Evolutionary conservation across 2,113 vertebrate species (phyloP), one percentile per base, ranked within the genome.

Genomic region (Microtus ochrogaster): DNA sequence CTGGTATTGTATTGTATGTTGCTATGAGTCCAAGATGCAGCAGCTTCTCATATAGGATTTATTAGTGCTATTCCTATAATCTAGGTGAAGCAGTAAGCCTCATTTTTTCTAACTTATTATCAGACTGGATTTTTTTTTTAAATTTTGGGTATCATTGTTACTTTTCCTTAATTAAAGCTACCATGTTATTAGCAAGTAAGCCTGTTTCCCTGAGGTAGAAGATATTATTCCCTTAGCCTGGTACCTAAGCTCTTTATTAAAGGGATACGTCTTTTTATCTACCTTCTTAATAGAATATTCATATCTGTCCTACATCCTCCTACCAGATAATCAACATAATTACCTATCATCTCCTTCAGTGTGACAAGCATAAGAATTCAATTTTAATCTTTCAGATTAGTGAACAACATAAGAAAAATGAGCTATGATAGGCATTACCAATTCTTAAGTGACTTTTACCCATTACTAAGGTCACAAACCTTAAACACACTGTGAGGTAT

Each of bases 311-410:
- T 78, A 1, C 55, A 1, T 55, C 39, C 12, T 96, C 36, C 73
- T 76, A 55, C 19, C n/a, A 89, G 44, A 74, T 39, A 90, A 77
- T 58, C 28, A 41, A 61, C 13, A 39, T 90, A 44, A 39, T 58
- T 96, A n/a, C 9, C 7, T 63, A 9, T 95, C 36, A 79, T 86
- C 82, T 91, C 14, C 5, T 9, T 91, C 47, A 55, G 47, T 86
- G 41, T 70, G 55, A 21, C 7, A 83, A 7, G 36, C 84, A 21
- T 41, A 82, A 16, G 2, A 76, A 66, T 84, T 92, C 39, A 88
- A 24, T 63, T 91, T 95, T 55, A 94, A 52, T 87, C n/a, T 26
- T 94, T 87, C 22, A n/a, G 74, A 30, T 10, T 55, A 65, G 24
- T 78, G 39, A 86, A 5, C 7, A 9, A 89, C 26, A 76, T 24